Percentiles rank a stretch among this genome's conserved stretches.
Evolutionary conservation across 1,140 invertebrate species (phyloP).

Genomic region (Heliconius hewitsoni): DNA sequence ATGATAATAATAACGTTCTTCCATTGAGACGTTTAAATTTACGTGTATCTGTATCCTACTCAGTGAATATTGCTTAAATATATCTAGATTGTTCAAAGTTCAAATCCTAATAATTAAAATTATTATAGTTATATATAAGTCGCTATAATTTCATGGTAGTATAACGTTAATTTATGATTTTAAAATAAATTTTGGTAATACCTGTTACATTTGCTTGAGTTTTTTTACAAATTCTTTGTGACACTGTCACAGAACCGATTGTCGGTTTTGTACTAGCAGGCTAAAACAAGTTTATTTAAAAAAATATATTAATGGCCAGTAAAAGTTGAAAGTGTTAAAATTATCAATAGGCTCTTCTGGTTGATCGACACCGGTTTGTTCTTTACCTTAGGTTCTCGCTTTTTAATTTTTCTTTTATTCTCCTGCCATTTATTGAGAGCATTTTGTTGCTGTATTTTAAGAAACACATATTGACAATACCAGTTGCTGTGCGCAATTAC

Average conservation of each 20-base stretch:
- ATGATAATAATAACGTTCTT: slow-evolving; percentile 16
- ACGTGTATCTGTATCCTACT: not conserved
- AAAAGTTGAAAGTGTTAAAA: no score
- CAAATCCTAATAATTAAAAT: not conserved
- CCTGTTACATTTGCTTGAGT: not conserved
- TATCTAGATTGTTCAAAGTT: not conserved
- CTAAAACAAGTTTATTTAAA: not conserved
- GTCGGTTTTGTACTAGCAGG: not conserved
- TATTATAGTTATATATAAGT: no score
- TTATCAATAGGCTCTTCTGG: no score
- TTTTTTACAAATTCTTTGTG: not conserved
- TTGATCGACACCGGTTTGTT: not conserved
- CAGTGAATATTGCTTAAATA: not conserved
- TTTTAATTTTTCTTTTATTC: slow-evolving; percentile 64
- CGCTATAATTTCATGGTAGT: no score
- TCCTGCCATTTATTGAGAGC: slow-evolving; percentile 77
- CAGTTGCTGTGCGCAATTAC: slow-evolving; percentile 71
- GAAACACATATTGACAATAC: slow-evolving; percentile 70
- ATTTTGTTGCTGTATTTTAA: slow-evolving; percentile 69
- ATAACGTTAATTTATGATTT: no score
- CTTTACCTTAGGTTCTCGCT: slow-evolving; percentile 26
- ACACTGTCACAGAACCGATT: not conserved
- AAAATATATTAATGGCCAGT: not conserved
- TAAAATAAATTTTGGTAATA: not conserved
- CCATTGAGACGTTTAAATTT: slow-evolving; percentile 9